Evolutionary conservation across 1,140 invertebrate species (phyloP).

Genomic region (Drosophila punjabiensis): DNA sequence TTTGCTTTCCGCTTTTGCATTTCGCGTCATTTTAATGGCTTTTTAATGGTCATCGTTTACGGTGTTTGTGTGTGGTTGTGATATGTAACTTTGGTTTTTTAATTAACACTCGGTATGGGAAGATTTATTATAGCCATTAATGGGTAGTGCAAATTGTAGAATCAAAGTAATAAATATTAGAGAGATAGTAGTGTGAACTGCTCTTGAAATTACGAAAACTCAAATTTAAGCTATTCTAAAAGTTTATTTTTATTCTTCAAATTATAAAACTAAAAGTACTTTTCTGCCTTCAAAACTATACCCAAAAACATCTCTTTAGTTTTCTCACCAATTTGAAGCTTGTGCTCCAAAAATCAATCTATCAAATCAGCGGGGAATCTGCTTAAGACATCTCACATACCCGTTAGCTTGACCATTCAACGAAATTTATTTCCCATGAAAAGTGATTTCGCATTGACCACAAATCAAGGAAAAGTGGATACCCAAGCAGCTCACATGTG

Average conservation of each 20-base stretch:
- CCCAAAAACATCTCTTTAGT: background rate
- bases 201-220: background rate
- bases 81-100: constrained; percentile 23
- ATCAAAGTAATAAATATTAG: constrained; percentile 1
- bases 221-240: too few relatives aligned
- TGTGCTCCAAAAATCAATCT: constrained; percentile 27
- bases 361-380: constrained; percentile 47
- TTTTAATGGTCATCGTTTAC: constrained; percentile 27
- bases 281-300: background rate
- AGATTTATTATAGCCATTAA: constrained; percentile 20
- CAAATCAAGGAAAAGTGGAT: constrained; percentile 60
- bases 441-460: constrained; percentile 66
- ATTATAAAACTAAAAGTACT: background rate
- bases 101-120: constrained; percentile 7
- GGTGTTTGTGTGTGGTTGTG: constrained; percentile 3
- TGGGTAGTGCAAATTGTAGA: background rate
- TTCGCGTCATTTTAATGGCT: constrained; percentile 34
- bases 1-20: constrained; percentile 26
- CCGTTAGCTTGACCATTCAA: constrained; percentile 31
- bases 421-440: constrained; percentile 59
- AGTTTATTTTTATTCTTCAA: background rate
- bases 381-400: constrained; percentile 7
- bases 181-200: background rate
- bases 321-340: constrained; percentile 18
- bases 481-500: constrained; percentile 43